Evolutionary conservation across 2,888 invertebrate genomes (phyloP).

Genomic region (Suillia variegata): DNA sequence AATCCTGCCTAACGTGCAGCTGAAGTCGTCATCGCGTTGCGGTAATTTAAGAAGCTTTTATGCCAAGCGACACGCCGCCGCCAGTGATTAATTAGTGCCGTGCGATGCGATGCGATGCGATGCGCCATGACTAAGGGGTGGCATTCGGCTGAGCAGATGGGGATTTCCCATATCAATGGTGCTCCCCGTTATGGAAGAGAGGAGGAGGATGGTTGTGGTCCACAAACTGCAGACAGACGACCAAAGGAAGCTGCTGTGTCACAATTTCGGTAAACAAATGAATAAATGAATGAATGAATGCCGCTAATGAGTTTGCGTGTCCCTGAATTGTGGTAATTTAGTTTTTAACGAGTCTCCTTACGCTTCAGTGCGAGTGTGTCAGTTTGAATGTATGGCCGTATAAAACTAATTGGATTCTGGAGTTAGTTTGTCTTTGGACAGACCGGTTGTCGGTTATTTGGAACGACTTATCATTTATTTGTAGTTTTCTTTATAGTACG

Average conservation of each 20-base stretch:
- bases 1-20: neutral
- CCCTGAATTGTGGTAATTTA: conserved; percentile 22
- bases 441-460: too few species aligned
- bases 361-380: neutral
- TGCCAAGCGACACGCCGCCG: conserved; percentile 9
- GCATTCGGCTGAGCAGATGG: neutral
- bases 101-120: neutral
- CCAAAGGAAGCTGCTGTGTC: neutral
- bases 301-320: conserved; percentile 25
- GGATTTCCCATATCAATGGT: too few species aligned
- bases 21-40: neutral
- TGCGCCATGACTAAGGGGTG: neutral
- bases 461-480: too few species aligned
- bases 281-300: too few species aligned
- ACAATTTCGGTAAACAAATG: neutral
- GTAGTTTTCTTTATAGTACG: too few species aligned
- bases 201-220: too few species aligned
- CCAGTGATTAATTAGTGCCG: conserved; percentile 29
- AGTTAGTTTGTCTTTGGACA: too few species aligned
- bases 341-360: conserved; percentile 22
- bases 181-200: too few species aligned
- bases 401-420: neutral
- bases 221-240: neutral
- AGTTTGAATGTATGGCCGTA: neutral
- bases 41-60: conserved; percentile 27